Percentiles rank a stretch among this genome's conserved stretches.
Evolutionary conservation across 1,140 invertebrate species (phyloP).

Genomic region (Drosophila arizonae): DNA sequence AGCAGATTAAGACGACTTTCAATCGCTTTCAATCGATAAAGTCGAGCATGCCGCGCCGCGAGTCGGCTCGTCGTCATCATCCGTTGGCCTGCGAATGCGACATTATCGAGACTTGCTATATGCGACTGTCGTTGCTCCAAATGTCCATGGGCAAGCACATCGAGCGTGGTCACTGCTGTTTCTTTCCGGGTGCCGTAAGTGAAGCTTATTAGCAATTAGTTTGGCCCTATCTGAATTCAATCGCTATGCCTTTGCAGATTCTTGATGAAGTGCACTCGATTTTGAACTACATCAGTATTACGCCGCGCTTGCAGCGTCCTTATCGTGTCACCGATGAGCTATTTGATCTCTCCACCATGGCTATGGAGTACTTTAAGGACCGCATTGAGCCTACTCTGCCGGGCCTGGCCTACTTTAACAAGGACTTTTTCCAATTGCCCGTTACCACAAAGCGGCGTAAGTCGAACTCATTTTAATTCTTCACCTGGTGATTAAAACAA

Average conservation of each 20-base stretch:
- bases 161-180: conserved; percentile 94
- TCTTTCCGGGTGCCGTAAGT: conserved; percentile 93
- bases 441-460: conserved; percentile 74
- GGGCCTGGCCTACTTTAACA: conserved; percentile 93
- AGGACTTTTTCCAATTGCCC: conserved; percentile 86
- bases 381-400: conserved; percentile 93
- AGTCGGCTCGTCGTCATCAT: conserved; percentile 92
- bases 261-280: conserved; percentile 91
- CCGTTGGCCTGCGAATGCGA: conserved; percentile 93
- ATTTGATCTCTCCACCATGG: conserved; percentile 96
- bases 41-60: conserved; percentile 93
- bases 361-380: conserved; percentile 96
- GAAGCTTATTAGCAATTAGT: no score
- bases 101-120: conserved; percentile 94
- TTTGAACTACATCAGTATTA: conserved; percentile 91
- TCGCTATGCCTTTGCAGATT: conserved; percentile 80
- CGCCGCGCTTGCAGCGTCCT: conserved; percentile 90
- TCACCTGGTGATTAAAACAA: not conserved
- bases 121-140: conserved; percentile 92
- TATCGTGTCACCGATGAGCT: conserved; percentile 95
- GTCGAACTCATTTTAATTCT: not conserved
- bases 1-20: conserved; percentile 90
- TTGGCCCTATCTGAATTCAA: not conserved
- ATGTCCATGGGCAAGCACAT: conserved; percentile 97
- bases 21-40: conserved; percentile 92